Base-by-base conservation (phyloP, 2,888 invertebrate genomes). In the Cyclophora albipunctata region DNA sequence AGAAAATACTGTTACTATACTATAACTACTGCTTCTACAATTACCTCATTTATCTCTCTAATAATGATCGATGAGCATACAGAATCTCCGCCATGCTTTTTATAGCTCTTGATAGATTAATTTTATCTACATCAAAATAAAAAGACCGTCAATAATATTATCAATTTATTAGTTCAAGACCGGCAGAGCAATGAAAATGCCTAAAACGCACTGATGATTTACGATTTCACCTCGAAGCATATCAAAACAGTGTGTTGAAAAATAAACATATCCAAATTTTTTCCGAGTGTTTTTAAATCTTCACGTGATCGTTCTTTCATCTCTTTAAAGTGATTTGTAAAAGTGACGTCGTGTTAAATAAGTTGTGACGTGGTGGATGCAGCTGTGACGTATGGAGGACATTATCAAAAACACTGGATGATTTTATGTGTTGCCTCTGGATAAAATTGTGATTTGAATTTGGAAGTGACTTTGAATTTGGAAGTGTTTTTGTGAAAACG, bases 131-230 rank as follows among this genome's bases (percentile, higher is more conserved):
- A 41, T 59, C 51, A 55, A 64, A 59, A 57, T 60, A 58, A 58
- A 51, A 52, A 50, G 46, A 53, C 7, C 47, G 45, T 40, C 50
- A 50, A 59, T 65, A 66, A 70, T 71, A 67, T 67, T 60, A 66
- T 54, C 42, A 63, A 69, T 73, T 69, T 71, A 73, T 73, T 65
- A 63, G 59, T 62, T 66, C 62, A 63, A 67, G 67, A 63, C 57
- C 69, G 64, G 65, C 62, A 54, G 59, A 67, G 71, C 64, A 69
- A 75, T 75, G 66, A 80, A 78, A 71, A 71, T 61, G 69, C 73
- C 66, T 64, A 62, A 66, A 67, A 51, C 61, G 57, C 59, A 64
- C 52, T 56, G 58, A 46, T 64, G 69, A 66, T 71, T 71, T 70
- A 71, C 60, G 64, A 64, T 57, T 58, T 52, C 53, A 51, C 55